Evolutionary conservation across 2,888 invertebrate species (phyloP).

Genomic region (Villa cingulata): DNA sequence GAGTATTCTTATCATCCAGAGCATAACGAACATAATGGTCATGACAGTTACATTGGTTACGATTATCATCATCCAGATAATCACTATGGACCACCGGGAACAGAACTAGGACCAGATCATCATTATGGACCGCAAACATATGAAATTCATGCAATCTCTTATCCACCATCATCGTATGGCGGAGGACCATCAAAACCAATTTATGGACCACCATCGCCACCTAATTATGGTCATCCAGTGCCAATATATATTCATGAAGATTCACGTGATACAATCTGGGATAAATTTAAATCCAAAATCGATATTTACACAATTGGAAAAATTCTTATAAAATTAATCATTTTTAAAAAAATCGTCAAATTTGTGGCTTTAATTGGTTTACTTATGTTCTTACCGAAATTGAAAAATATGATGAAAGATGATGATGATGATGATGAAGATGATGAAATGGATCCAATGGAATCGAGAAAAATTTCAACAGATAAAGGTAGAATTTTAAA

Average conservation of each 20-base stretch:
- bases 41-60: not conserved
- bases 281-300: conserved; percentile 55
- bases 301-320: conserved; percentile 60
- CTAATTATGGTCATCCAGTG: conserved; percentile 36
- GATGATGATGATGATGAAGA: conserved; percentile 19
- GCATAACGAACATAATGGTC: not conserved
- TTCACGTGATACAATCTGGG: conserved; percentile 38
- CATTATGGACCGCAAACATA: not conserved
- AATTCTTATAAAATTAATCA: conserved; percentile 56
- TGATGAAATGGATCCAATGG: not conserved
- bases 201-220: conserved; percentile 36
- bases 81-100: not conserved
- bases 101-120: too few relatives aligned
- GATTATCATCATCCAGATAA: not conserved
- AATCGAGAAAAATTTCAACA: conserved; percentile 19
- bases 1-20: not conserved
- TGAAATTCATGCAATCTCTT: not conserved
- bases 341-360: conserved; percentile 70
- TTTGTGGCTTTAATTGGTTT: conserved; percentile 64
- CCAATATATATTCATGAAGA: conserved; percentile 10
- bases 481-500: conserved; percentile 20
- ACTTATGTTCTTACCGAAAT: conserved; percentile 60
- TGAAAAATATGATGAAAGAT: conserved; percentile 30
- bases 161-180: conserved; percentile 25
- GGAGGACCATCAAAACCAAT: conserved; percentile 36